Percentiles rank a stretch among this genome's conserved stretches.
Conservation (phyloP, 2,797 vertebrate species). For the Anableps anableps region DNA sequence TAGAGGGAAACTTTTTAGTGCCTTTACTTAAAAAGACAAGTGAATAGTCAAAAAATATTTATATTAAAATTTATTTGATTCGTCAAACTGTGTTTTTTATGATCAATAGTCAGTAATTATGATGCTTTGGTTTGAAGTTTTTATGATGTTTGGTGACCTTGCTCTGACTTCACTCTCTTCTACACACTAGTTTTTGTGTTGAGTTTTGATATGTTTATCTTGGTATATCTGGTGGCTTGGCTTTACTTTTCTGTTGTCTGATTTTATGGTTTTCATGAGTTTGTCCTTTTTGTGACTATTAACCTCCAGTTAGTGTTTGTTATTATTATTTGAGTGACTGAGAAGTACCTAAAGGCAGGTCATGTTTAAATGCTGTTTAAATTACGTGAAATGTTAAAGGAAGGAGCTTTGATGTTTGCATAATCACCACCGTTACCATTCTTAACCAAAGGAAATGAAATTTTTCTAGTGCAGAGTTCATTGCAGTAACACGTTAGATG, state of each 20-base stretch:
- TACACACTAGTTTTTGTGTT: neutral
- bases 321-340: neutral
- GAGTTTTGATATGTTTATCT: neutral
- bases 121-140: neutral
- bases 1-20: no score
- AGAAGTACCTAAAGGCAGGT: neutral
- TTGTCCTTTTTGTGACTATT: neutral
- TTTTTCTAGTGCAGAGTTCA: neutral
- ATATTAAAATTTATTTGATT: neutral
- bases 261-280: neutral
- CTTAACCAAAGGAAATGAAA: neutral
- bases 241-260: neutral
- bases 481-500: neutral
- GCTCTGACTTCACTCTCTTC: neutral
- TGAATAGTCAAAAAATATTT: neutral
- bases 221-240: neutral
- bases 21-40: neutral
- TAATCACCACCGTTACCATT: neutral
- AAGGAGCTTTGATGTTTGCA: neutral
- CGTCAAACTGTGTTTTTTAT: neutral
- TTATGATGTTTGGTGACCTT: neutral
- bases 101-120: neutral
- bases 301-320: neutral
- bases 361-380: neutral
- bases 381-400: neutral